phyloP scores from a whole-genome alignment of 2,888 invertebrate species.

The Congeria kusceri region DNA sequence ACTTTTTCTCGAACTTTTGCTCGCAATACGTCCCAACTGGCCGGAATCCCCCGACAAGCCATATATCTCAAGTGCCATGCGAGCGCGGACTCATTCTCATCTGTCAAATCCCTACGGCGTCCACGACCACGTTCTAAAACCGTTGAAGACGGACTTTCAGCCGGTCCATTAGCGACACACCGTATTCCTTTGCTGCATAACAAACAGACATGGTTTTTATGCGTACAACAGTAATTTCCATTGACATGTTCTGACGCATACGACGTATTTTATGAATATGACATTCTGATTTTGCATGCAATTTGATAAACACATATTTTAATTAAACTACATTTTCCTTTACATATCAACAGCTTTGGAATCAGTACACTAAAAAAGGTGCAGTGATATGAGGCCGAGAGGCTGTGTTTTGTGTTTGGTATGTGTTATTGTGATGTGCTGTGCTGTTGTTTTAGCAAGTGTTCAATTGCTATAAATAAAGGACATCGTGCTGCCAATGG shows the following conservation, averaged over 20 bases:
- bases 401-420: no score
- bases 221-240: not conserved
- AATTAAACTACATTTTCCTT: no score
- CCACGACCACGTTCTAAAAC: not conserved
- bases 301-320: not conserved
- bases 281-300: not conserved
- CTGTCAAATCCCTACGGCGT: not conserved
- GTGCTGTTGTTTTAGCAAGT: no score
- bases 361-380: not conserved
- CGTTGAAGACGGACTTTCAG: no score
- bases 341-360: not conserved
- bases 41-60: not conserved
- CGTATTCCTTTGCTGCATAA: not conserved
- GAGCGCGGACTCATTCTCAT: conserved; percentile 4
- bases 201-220: not conserved
- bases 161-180: not conserved
- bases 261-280: not conserved
- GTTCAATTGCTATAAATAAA: no score
- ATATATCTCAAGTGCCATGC: not conserved
- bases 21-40: not conserved
- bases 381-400: no score
- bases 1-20: conserved; percentile 1
- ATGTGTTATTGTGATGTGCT: no score
- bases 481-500: no score
- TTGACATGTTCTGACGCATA: not conserved